phyloP scores from a whole-genome alignment of 2,113 vertebrate genomes.

The Urocitellus parryii region DNA sequence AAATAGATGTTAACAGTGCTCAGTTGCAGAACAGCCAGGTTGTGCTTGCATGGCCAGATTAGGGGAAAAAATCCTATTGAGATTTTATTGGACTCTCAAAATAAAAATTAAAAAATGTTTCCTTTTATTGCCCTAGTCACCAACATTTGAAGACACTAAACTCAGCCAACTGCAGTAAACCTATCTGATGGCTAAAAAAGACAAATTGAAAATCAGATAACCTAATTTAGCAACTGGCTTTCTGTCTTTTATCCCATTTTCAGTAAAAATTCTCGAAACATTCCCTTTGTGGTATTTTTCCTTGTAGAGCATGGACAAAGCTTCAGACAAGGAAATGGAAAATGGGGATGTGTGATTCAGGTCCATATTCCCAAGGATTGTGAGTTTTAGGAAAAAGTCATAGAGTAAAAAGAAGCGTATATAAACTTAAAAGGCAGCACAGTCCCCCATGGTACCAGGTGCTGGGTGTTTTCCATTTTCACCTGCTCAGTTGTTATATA shows the following conservation, averaged over 20 bases:
- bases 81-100: slow-evolving; percentile 78
- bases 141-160: slow-evolving; percentile 71
- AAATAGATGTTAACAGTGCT: slow-evolving; percentile 78
- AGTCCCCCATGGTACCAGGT: not conserved
- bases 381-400: not conserved
- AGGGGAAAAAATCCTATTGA: slow-evolving; percentile 64
- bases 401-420: not conserved
- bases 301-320: not conserved
- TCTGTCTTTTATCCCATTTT: slow-evolving; percentile 74
- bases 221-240: slow-evolving; percentile 75
- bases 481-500: not conserved
- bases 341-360: not conserved
- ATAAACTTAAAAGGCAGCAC: not conserved
- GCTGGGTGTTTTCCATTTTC: not conserved
- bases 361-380: not conserved
- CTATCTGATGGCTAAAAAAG: slow-evolving; percentile 72
- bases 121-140: slow-evolving; percentile 75
- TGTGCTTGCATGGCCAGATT: slow-evolving; percentile 73
- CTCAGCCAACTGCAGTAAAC: slow-evolving; percentile 69
- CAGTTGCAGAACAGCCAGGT: slow-evolving; percentile 73
- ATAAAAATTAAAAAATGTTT: slow-evolving; percentile 64
- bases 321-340: slow-evolving; percentile 33
- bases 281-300: slow-evolving; percentile 43
- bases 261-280: slow-evolving; percentile 60
- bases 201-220: slow-evolving; percentile 73